phyloP scores from a whole-genome alignment of 2,888 invertebrate genomes.

The Steinernema scapterisci region DNA sequence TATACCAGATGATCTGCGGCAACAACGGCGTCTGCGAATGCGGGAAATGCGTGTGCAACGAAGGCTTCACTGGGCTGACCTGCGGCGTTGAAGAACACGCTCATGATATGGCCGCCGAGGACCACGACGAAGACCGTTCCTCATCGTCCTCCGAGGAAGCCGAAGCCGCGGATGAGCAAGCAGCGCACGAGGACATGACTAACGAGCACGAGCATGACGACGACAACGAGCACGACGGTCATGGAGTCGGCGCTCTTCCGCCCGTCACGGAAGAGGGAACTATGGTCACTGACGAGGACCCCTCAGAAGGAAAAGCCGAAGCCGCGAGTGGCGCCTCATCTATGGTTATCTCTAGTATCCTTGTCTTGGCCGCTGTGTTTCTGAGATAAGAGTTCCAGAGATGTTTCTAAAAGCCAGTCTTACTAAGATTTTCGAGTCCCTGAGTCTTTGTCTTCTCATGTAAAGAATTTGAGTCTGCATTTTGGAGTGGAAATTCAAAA shows the following conservation, averaged over 20 bases:
- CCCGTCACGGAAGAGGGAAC: neutral
- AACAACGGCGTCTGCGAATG: slow-evolving; percentile 64
- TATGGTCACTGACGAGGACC: neutral
- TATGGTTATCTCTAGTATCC: neutral
- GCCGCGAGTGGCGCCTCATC: slow-evolving; percentile 2
- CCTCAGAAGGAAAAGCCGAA: neutral
- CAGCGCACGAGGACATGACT: slow-evolving; percentile 1
- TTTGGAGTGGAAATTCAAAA: neutral
- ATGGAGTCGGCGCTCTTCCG: neutral
- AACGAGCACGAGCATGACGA: neutral
- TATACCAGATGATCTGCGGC: slow-evolving; percentile 57
- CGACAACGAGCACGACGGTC: neutral
- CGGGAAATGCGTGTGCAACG: slow-evolving; percentile 62
- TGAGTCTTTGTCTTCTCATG: no score
- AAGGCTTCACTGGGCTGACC: slow-evolving; percentile 60
- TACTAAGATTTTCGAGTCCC: no score
- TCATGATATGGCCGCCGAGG: slow-evolving; percentile 51
- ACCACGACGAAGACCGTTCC: slow-evolving; percentile 2
- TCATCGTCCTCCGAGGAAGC: neutral
- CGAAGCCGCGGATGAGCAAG: neutral
- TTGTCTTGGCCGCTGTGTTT: neutral
- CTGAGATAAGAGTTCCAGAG: slow-evolving; percentile 13
- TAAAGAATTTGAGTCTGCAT: neutral
- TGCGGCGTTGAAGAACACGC: slow-evolving; percentile 56
- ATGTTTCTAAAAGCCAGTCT: neutral